Evolutionary conservation across 2,888 invertebrate genomes (phyloP).

Genomic region (Sinelater perroti): DNA sequence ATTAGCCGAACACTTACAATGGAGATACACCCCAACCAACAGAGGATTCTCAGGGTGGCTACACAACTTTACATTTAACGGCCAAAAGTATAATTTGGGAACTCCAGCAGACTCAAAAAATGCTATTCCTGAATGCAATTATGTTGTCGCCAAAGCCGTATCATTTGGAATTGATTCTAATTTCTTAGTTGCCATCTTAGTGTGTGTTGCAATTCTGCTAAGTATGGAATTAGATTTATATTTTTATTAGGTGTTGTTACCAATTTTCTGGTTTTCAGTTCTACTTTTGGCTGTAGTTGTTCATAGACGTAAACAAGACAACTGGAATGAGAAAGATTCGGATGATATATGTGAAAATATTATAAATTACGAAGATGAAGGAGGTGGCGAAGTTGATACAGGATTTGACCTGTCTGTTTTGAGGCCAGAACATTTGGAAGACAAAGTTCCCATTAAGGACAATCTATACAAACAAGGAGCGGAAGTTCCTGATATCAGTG

Average conservation of each 20-base stretch:
- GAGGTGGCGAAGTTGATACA: slow-evolving; percentile 97
- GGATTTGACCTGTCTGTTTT: slow-evolving; percentile 89
- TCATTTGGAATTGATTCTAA: slow-evolving; percentile 87
- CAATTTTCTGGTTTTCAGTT: slow-evolving; percentile 63
- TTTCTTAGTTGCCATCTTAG: slow-evolving; percentile 88
- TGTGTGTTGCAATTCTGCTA: slow-evolving; percentile 84
- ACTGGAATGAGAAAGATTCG: slow-evolving; percentile 88
- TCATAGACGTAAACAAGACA: slow-evolving; percentile 86
- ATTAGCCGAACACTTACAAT: slow-evolving; percentile 70
- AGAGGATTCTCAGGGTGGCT: slow-evolving; percentile 89
- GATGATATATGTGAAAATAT: slow-evolving; percentile 98
- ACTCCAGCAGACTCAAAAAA: slow-evolving; percentile 76
- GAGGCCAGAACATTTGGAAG: slow-evolving; percentile 55
- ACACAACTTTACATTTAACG: slow-evolving; percentile 88
- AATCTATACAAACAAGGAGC: slow-evolving; percentile 53
- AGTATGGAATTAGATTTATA: slow-evolving; percentile 74
- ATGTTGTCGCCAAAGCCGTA: slow-evolving; percentile 77
- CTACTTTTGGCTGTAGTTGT: slow-evolving; percentile 90
- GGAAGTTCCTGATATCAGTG: slow-evolving; percentile 83
- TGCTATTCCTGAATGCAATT: slow-evolving; percentile 78
- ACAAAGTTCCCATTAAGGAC: slow-evolving; percentile 55
- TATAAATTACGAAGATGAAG: slow-evolving; percentile 97
- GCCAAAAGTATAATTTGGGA: slow-evolving; percentile 89
- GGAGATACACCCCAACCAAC: slow-evolving; percentile 74
- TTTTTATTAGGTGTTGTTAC: slow-evolving; percentile 20